Conservation (phyloP, 2,888 invertebrate genomes). For the Hipparchia sbordonii region DNA sequence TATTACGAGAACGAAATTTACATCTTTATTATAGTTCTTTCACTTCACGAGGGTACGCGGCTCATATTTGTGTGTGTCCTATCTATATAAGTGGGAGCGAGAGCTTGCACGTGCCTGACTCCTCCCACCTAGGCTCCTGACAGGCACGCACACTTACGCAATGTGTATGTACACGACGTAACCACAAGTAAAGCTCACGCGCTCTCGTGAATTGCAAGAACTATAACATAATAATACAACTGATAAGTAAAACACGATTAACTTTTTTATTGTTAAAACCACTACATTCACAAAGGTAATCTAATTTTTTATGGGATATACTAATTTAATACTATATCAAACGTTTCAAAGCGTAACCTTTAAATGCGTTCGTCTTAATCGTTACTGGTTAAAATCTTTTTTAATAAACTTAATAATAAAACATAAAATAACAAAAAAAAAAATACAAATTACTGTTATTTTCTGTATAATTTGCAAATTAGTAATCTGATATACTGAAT, state of each 20-base stretch:
- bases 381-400: not conserved
- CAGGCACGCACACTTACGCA: too few relatives aligned
- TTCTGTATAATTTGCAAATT: not conserved
- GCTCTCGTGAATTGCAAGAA: too few relatives aligned
- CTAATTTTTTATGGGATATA: conserved; percentile 23
- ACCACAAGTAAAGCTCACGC: too few relatives aligned
- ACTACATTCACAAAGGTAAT: conserved; percentile 14
- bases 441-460: not conserved
- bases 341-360: conserved; percentile 28
- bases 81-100: too few relatives aligned
- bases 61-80: too few relatives aligned
- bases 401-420: conserved; percentile 4
- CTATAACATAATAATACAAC: not conserved
- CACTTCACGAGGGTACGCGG: too few relatives aligned
- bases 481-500: not conserved
- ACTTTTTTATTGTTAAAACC: conserved; percentile 25
- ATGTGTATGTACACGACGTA: too few relatives aligned
- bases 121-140: too few relatives aligned
- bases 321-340: conserved; percentile 19
- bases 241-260: conserved; percentile 21
- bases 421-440: not conserved
- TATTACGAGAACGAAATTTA: conserved; percentile 32
- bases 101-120: too few relatives aligned
- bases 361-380: conserved; percentile 26
- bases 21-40: conserved; percentile 11